These are phyloP conservation scores for Taeniopygia guttata DNA, from an alignment of 2,797 vertebrate species.

Conservation along the genomic window DNA sequence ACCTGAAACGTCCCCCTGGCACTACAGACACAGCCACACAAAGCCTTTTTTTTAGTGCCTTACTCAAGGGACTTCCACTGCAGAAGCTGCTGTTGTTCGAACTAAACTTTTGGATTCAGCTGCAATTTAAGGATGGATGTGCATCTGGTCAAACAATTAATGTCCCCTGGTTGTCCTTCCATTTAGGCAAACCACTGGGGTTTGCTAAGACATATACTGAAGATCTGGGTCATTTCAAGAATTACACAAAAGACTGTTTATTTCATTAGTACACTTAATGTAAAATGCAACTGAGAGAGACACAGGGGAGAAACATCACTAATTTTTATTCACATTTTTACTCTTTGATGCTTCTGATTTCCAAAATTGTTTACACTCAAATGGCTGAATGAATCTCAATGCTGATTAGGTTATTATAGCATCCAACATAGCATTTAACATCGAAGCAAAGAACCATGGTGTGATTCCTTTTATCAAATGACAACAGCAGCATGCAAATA, in stretches of 20 bases:
- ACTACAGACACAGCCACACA: neutral
- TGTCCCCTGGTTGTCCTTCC: neutral
- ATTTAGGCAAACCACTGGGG: neutral
- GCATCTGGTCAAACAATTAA: neutral
- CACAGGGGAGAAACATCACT: slow-evolving; percentile 49
- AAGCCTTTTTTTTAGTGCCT: neutral
- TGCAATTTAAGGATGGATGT: neutral
- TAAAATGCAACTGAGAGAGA: neutral
- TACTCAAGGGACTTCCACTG: neutral
- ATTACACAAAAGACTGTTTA: slow-evolving; percentile 48
- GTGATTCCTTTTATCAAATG: slow-evolving; percentile 41
- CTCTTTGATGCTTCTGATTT: slow-evolving; percentile 52
- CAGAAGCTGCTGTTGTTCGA: neutral
- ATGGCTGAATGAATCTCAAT: slow-evolving; percentile 40
- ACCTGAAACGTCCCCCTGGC: neutral
- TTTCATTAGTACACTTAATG: slow-evolving; percentile 51
- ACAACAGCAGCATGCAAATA: slow-evolving; percentile 39
- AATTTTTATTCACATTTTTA: slow-evolving; percentile 45
- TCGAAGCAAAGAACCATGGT: slow-evolving; percentile 12
- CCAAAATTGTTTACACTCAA: slow-evolving; percentile 21
- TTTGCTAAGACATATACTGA: neutral
- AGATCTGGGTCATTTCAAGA: slow-evolving; percentile 22
- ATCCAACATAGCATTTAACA: slow-evolving; percentile 4
- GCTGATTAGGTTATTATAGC: slow-evolving; percentile 47
- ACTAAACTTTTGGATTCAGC: neutral